Base-by-base conservation (phyloP, 2,888 invertebrate species). In the Epirrita christyi region DNA sequence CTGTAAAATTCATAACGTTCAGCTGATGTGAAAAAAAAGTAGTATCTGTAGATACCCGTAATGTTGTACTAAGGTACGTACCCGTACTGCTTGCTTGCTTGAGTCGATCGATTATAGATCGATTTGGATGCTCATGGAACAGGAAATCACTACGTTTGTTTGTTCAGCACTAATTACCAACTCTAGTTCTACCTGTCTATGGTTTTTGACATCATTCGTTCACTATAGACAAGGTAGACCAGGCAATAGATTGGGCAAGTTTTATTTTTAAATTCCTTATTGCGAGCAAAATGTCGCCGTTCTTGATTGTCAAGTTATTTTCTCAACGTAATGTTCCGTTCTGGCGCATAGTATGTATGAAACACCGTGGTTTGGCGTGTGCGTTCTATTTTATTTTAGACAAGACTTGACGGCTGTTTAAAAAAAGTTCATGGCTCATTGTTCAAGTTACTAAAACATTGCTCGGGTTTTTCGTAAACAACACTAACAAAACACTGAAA, bases 261-360 rank as follows among this genome's bases (percentile, higher is more conserved):
- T 85, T 85, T 82, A 75, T 80, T 88, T 86, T 85, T 84, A 80
- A 59, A 81, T 82, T 80, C 77, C 76, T 81, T 79, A 83, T 83
- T 81, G 78, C 76, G 80, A 78, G 81, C 85, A 89, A 92, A 92
- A 92, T 92, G 92, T 92, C 92, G 92, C 91, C 89, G 83, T 82
- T 86, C 86, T 86, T 82, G 89, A 85, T 88, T 90, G 92, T 92
- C 92, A 91, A 90, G 87, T 86, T 91, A 92, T 92, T 92, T 92
- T 92, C 91, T 91, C 91, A 84, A 87, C 87, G 87, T 86, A 90
- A 90, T 92, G 92, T 89, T 89, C 88, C 89, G 88, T 86, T 88
- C 88, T 85, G 89, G 88, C 88, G 91, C 88, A 89, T 88, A 90
- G 85, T 89, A 88, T 92, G 88, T 92, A 87, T 91, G 90, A 91